phyloP scores from a whole-genome alignment of 2,888 invertebrate species.

The Rotaria sp. region DNA sequence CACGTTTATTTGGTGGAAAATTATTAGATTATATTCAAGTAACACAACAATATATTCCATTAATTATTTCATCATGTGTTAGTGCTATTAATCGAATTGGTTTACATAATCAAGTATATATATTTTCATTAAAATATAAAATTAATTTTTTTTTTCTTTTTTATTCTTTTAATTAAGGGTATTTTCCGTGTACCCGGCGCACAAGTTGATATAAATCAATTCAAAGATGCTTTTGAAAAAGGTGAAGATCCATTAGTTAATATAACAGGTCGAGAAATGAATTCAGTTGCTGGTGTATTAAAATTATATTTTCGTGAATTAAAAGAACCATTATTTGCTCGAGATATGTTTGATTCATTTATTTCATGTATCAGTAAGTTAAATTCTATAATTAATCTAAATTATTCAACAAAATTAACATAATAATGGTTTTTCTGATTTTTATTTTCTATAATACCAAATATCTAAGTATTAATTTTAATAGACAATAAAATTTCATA shows the following conservation, averaged over 20 bases:
- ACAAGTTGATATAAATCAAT: slow-evolving; percentile 87
- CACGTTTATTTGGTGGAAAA: slow-evolving; percentile 79
- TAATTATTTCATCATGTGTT: slow-evolving; percentile 81
- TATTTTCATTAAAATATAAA: not conserved
- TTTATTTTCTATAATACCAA: too few species aligned
- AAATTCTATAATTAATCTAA: too few species aligned
- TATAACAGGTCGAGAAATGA: slow-evolving; percentile 82
- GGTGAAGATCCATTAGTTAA: slow-evolving; percentile 82
- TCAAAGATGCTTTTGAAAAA: slow-evolving; percentile 81
- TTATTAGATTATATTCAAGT: slow-evolving; percentile 77
- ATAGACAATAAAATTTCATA: too few species aligned
- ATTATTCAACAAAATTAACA: too few species aligned
- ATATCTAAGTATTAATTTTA: too few species aligned
- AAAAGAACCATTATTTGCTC: slow-evolving; percentile 79
- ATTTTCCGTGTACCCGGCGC: slow-evolving; percentile 83
- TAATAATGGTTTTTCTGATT: too few species aligned
- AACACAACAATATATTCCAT: slow-evolving; percentile 74
- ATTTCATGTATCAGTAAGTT: slow-evolving; percentile 58
- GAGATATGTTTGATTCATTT: slow-evolving; percentile 78
- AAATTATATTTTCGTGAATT: slow-evolving; percentile 85
- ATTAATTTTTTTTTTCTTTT: not conserved
- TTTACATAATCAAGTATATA: slow-evolving; percentile 43
- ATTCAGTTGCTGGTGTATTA: slow-evolving; percentile 86
- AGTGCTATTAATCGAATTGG: slow-evolving; percentile 79
- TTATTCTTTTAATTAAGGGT: slow-evolving; percentile 59